Evolutionary conservation across 2,797 vertebrate species (phyloP), one percentile per base, ranked within the genome.

Genomic region (Tenualosa ilisha): DNA sequence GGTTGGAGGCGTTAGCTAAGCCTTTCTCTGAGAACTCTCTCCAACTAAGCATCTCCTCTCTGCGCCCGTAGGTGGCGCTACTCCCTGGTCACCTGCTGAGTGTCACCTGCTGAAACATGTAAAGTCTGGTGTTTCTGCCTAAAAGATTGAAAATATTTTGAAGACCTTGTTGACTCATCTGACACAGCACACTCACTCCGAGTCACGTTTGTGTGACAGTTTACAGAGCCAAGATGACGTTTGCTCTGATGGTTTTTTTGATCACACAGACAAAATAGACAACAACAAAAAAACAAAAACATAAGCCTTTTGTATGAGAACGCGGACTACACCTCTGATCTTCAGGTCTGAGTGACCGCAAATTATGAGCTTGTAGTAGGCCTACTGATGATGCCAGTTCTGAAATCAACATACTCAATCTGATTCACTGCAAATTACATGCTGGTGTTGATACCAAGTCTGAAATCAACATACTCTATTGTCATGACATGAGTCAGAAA

Each of bases 1-100:
- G 83, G 82, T 88, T 87, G 49, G 82, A 31, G 79, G 84, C 24
- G 53, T 31, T 20, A 20, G 86, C 65, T 75, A 81, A 85, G n/a
- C 81, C 85, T 82, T 81, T 50, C 65, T 37, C 65, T 72, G 65
- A 68, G 31, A 37, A 31, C 65, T 37, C 79, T 53, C 85, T 84
- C 26, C 81, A 85, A 15, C 83, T 65, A 84, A 65, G 24, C 31
- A n/a, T 31, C 11, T 65, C 24, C n/a, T 12, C 24, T 3, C 63
- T 84, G 61, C 72, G 83, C 72, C 79, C 83, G 13, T 56, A 49
- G 85, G 83, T 87, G 79, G 84, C 24, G 53, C 75, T 84, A 65
- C 63, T 11, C 63, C 20, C 24, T 1, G 13, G 8, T 65, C 26
- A 26, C 63, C 26, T 63, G 59, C n/a, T 24, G 59, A 5, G n/a